Evolutionary conservation across 2,797 vertebrate species (phyloP), one percentile per base, ranked within the genome.

Genomic region (Epinephelus awoara): DNA sequence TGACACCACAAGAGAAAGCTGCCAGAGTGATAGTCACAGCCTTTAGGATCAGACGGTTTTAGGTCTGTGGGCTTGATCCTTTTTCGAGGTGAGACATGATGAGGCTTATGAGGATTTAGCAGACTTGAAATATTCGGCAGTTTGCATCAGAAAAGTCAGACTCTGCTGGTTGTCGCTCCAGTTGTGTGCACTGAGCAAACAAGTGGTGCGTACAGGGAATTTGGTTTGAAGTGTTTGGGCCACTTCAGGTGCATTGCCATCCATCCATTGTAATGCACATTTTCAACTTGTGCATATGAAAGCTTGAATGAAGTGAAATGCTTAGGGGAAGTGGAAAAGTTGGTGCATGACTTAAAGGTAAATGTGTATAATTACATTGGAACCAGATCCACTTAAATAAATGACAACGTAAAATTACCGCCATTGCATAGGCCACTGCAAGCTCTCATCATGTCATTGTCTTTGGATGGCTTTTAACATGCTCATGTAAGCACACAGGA

Each of bases 1-100:
- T 80, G 82, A 80, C 58, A 52, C 72, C 51, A 66, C 46, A 23
- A 63, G 58, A 79, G 64, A 49, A 72, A 75, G 46, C 67, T 65
- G 67, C 63, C 65, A 25, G 46, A 54, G 19, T 18, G 65, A 82
- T 25, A 68, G 70, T 59, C 64, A 40, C 71, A 66, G 58, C 65
- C 50, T 76, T 62, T 13, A 56, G 72, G 63, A 79, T 80, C 80
- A 59, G 49, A 59, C 51, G 65, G 34, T 47, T 66, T 62, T 42
- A 9, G 11, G 9, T 59, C 7, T 1, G 58, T 47, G 61, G 42
- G 54, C 21, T 70, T n/a, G 59, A 68, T 70, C 6, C 52, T 11
- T 42, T 27, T 42, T 56, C 18, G 63, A 80, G 55, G 46, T 75
- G 77, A 72, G 34, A 63, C 57, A 21, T 1, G 55, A 51, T 3